Conservation (phyloP, 2,113 vertebrate species). For the Menura novaehollandiae region DNA sequence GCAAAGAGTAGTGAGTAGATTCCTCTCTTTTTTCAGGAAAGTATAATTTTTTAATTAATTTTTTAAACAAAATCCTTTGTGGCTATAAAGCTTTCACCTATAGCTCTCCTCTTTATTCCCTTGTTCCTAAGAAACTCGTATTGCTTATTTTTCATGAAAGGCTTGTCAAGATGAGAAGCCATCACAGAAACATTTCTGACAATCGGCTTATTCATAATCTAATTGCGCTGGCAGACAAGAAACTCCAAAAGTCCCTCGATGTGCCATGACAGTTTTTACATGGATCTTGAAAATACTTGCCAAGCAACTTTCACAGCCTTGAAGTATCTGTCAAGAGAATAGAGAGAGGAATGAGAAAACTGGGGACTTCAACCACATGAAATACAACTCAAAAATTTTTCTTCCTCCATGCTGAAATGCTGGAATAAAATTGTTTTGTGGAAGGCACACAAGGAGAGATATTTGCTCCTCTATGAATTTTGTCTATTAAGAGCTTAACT, state of each 20-base stretch:
- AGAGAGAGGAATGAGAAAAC: not conserved
- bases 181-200: conserved; percentile 42
- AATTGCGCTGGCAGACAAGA: conserved; percentile 18
- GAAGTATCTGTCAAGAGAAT: conserved; percentile 37
- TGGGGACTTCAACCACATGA: not conserved
- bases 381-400: not conserved
- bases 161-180: conserved; percentile 58
- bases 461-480: not conserved
- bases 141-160: conserved; percentile 22
- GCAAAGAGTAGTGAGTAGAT: not conserved
- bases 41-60: not conserved
- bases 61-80: not conserved
- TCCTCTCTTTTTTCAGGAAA: not conserved
- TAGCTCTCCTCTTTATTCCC: not conserved
- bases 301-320: conserved; percentile 24
- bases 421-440: not conserved
- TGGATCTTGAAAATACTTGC: conserved; percentile 8
- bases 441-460: not conserved
- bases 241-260: conserved; percentile 1
- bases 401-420: not conserved
- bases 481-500: not conserved
- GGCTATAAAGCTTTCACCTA: conserved; percentile 14
- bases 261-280: not conserved
- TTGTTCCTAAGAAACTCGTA: not conserved
- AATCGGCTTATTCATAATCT: conserved; percentile 51